phyloP scores from a whole-genome alignment of 2,797 vertebrate species.

The Clangula hyemalis region DNA sequence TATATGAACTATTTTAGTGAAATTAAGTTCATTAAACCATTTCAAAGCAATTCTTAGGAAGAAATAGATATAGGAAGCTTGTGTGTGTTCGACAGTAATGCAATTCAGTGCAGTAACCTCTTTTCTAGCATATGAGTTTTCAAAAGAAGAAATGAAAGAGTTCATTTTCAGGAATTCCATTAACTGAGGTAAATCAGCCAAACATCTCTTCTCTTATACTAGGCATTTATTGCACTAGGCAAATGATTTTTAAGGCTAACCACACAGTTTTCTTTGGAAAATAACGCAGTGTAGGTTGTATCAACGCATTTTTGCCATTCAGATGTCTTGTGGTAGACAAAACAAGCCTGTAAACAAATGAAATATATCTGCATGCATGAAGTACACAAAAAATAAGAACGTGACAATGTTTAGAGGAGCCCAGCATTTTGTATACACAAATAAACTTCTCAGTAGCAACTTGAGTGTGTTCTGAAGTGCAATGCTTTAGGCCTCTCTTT shows the following conservation, averaged over 20 bases:
- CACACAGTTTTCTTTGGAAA: neutral
- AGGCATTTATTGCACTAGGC: neutral
- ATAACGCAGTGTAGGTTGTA: neutral
- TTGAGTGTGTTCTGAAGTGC: neutral
- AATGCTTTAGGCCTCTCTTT: neutral
- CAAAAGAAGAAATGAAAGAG: neutral
- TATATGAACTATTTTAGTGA: neutral
- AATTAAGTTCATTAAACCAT: neutral
- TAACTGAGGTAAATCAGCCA: neutral
- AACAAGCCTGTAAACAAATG: neutral
- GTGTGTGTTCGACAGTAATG: neutral
- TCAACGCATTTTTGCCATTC: neutral
- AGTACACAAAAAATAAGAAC: neutral
- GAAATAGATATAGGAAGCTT: neutral
- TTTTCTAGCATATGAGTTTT: neutral
- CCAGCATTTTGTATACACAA: neutral
- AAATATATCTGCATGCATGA: neutral
- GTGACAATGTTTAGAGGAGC: neutral
- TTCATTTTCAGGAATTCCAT: neutral
- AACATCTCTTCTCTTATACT: neutral
- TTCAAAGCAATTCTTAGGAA: neutral
- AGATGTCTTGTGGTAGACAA: neutral
- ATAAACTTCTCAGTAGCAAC: neutral
- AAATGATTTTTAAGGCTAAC: neutral
- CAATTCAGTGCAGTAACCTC: neutral